These are phyloP conservation scores for Nomada fabriciana DNA, from an alignment of 2,888 invertebrate species.

Conservation along the genomic window DNA sequence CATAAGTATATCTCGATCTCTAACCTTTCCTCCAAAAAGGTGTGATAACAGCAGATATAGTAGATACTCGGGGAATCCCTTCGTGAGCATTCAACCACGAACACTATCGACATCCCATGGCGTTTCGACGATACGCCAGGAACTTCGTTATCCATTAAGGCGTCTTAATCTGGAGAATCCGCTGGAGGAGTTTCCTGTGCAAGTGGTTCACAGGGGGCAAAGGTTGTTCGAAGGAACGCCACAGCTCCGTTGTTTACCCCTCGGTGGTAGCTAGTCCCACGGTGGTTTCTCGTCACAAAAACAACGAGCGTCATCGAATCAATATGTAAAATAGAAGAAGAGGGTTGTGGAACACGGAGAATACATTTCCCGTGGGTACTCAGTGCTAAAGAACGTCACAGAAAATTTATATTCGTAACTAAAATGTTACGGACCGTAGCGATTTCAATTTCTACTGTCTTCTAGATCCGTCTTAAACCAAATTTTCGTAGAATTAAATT, in stretches of 20 bases:
- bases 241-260: constrained; percentile 65
- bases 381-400: constrained; percentile 21
- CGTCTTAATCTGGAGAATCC: constrained; percentile 39
- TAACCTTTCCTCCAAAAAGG: background rate
- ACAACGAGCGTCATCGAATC: constrained; percentile 9
- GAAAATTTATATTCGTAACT: too few species aligned
- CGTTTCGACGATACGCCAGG: constrained; percentile 40
- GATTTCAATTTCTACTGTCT: too few species aligned
- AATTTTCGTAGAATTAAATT: too few species aligned
- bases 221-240: constrained; percentile 21
- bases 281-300: constrained; percentile 20
- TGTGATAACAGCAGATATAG: constrained; percentile 21
- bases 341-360: background rate
- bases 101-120: constrained; percentile 46
- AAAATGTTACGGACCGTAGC: too few species aligned
- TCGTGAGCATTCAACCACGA: constrained; percentile 22
- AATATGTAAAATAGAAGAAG: constrained; percentile 24
- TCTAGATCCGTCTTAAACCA: too few species aligned
- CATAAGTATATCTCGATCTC: too few species aligned
- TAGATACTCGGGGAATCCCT: constrained; percentile 9
- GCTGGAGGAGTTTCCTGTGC: constrained; percentile 4
- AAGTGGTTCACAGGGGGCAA: constrained; percentile 13
- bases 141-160: constrained; percentile 55
- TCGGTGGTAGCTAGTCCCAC: constrained; percentile 28
- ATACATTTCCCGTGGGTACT: constrained; percentile 31